Base-by-base conservation (phyloP, 2,797 vertebrate genomes). In the Anguilla marmorata region DNA sequence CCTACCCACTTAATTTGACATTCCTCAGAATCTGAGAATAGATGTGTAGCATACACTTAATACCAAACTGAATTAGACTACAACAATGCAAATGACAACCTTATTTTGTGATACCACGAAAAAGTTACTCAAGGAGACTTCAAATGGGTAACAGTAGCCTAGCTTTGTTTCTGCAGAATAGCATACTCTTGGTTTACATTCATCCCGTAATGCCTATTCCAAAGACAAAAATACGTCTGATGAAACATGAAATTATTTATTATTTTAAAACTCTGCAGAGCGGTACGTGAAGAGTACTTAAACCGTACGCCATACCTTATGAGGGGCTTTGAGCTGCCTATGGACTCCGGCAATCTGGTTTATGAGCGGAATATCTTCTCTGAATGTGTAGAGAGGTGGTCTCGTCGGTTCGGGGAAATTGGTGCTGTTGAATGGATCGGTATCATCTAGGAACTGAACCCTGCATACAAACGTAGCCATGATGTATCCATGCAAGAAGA, bases 401-500 rank as follows among this genome's bases (percentile, higher is more conserved):
- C 97, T 96, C 90, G 95, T 97, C 90, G 97, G 97, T 93, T 97
- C 97, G 14, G 97, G 97, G 91, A 97, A 97, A 94, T 95, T 97
- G 92, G 97, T 97, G 94, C 97, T 97, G 92, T 96, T 97, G 93
- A 97, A 97, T 86, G 97, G 97, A 93, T 97, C 97, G 82, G 97
- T 97, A 93, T 97, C 97, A 93, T 97, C 97, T 94, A 97, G 93
- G 92, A 97, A 97, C 94, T 97, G 97, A 91, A 97, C 96, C 94
- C 97, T 95, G 95, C 96, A 97, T 87, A 95, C 93, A 92, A 97
- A 91, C 92, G 96, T 96, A 92, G 96, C 95, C 97, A 97, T 97
- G 95, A 93, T 93, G 95, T 93, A 93, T 94, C 96, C 96, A 95
- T 96, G 92, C 96, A 95, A 89, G 89, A 91, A 89, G 89, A 80